Evolutionary conservation across 2,797 vertebrate species (phyloP), one percentile per base, ranked within the genome.

Genomic region (Hipposideros larvatus): DNA sequence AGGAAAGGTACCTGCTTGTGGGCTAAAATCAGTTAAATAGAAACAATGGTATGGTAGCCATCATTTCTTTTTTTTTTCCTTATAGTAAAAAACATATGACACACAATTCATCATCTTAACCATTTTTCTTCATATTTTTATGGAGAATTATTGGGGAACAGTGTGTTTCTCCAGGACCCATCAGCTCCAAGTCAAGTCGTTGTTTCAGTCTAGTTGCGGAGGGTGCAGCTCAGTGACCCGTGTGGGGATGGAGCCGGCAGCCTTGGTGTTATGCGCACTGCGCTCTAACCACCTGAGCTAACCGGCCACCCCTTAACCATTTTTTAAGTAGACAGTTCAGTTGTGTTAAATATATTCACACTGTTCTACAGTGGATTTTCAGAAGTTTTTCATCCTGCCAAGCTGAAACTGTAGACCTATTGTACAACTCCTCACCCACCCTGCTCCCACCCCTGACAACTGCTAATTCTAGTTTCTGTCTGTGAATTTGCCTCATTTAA

Each of bases 381-480:
- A 84, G 88, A 83, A 86, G 13, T 51, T 83, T 85, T 82, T 43
- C 46, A 51, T 75, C 55, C 84, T 78, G 34, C 63, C 88, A 55
- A 83, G 61, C n/a, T n/a, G 19, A 93, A 68, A 63, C 15, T 28
- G 16, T 28, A 22, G 37, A n/a, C 13, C 61, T n/a, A 19, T 41
- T 90, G 41, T 73, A 73, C 14, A 15, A 22, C 41, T 65, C 11
- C 61, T 53, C 51, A 9, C 79, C 31, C 13, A 4, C 10, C 19
- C 26, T 43, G 9, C 10, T 4, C n/a, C 34, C 10, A 34, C 24
- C 55, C 31, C 61, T 71, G 65, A 41, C 1, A 24, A 11, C 18
- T 0, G 19, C 24, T 21, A 24, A 16, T 59, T 91, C 43, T 68
- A 3, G 21, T 91, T 51, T 73, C 68, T 82, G 19, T 66, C 28